phyloP scores from a whole-genome alignment of 2,888 invertebrate genomes.

The Fissipunctia ypsillon region DNA sequence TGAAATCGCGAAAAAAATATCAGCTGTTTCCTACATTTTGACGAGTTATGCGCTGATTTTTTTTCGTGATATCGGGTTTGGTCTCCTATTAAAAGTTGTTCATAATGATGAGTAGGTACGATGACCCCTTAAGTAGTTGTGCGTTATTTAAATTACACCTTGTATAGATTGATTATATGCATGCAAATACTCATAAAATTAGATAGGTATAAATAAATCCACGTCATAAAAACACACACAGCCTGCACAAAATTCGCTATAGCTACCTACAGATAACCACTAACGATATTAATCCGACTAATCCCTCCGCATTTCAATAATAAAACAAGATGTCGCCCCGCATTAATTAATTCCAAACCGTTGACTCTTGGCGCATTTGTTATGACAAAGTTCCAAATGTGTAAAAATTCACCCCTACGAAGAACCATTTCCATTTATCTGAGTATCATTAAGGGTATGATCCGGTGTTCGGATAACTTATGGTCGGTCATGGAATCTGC shows the following conservation, averaged over 20 bases:
- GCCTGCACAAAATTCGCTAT: slow-evolving; percentile 27
- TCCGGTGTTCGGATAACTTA: slow-evolving; percentile 89
- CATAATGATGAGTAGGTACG: too few relatives aligned
- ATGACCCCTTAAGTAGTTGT: too few relatives aligned
- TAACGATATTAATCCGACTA: slow-evolving; percentile 78
- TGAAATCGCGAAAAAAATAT: too few relatives aligned
- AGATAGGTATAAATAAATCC: neutral
- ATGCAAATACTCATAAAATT: neutral
- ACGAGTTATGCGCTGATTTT: too few relatives aligned
- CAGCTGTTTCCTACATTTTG: too few relatives aligned
- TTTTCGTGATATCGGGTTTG: too few relatives aligned
- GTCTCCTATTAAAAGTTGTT: too few relatives aligned
- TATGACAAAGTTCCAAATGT: slow-evolving; percentile 80
- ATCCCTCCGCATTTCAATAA: slow-evolving; percentile 82
- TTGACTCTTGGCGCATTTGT: slow-evolving; percentile 78
- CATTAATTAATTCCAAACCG: slow-evolving; percentile 86
- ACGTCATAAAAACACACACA: slow-evolving; percentile 20
- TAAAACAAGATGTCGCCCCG: slow-evolving; percentile 84
- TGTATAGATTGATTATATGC: too few relatives aligned
- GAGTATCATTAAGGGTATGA: slow-evolving; percentile 87
- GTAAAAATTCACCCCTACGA: slow-evolving; percentile 72
- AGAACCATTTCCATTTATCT: slow-evolving; percentile 85
- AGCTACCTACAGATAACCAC: slow-evolving; percentile 62
- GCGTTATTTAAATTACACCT: too few relatives aligned
- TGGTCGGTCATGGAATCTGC: slow-evolving; percentile 89